Conservation (phyloP, 1,140 invertebrate species). For the Zaprionus vittiger region DNA sequence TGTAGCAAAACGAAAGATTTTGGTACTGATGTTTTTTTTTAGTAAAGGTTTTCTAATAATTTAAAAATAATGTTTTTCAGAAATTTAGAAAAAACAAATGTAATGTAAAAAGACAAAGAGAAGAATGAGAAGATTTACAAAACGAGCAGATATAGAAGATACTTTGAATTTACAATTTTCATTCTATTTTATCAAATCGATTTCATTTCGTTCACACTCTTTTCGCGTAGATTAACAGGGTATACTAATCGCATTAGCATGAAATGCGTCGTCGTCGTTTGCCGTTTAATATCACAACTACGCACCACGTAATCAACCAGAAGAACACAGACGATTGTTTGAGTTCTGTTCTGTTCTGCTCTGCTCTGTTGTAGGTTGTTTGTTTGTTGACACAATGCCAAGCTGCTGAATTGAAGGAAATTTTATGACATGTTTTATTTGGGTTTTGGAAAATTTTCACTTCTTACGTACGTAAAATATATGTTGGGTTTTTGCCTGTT, state of each 20-base stretch:
- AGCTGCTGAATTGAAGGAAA: conserved; percentile 14
- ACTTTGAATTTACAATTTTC: too few species aligned
- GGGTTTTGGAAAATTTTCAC: conserved; percentile 43
- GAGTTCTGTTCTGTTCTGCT: background rate
- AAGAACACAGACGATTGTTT: conserved; percentile 18
- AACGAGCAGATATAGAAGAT: too few species aligned
- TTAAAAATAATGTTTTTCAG: too few species aligned
- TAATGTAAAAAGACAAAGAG: too few species aligned
- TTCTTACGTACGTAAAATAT: conserved; percentile 9
- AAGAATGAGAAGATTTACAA: too few species aligned
- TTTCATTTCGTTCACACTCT: background rate
- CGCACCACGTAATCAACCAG: background rate
- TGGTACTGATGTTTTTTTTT: too few species aligned
- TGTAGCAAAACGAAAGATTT: too few species aligned
- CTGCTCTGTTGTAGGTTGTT: background rate
- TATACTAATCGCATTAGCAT: conserved; percentile 14
- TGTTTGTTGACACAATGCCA: conserved; percentile 43
- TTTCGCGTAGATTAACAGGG: background rate
- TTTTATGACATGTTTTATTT: conserved; percentile 45
- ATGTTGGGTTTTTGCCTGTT: conserved; percentile 19
- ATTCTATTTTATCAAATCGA: background rate
- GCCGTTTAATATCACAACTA: conserved; percentile 23
- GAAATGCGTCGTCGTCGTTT: conserved; percentile 14
- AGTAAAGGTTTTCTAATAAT: too few species aligned
- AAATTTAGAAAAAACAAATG: too few species aligned